A percentile compares a stretch with the other conserved stretches of the same genome.
phyloP scores from a whole-genome alignment of 2,797 vertebrate genomes.

The Anisognathus igniventris region DNA sequence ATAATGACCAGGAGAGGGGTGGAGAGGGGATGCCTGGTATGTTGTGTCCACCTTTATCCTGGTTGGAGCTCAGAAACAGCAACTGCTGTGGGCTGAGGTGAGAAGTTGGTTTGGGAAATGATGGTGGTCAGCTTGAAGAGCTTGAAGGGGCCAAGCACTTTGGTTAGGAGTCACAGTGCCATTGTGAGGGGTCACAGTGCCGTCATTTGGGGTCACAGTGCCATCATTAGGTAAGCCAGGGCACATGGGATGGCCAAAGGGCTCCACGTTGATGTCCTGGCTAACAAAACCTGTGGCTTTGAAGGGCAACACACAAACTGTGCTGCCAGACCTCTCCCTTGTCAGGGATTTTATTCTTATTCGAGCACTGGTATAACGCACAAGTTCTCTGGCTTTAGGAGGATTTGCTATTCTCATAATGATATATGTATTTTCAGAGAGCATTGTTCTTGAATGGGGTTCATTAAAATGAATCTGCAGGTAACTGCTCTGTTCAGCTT shows the following conservation, averaged over 20 bases:
- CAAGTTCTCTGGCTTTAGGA: neutral
- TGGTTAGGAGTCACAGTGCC: neutral
- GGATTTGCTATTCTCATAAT: slow-evolving; percentile 1
- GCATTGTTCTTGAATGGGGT: neutral
- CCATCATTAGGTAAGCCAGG: rapidly evolving
- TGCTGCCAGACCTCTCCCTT: neutral
- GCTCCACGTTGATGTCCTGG: neutral
- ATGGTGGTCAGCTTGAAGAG: neutral
- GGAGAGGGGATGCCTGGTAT: neutral
- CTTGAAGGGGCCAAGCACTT: neutral
- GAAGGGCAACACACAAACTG: neutral
- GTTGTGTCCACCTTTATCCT: neutral
- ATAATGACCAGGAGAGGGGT: neutral
- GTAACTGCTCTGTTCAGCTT: neutral
- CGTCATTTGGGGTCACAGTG: neutral
- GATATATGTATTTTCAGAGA: neutral
- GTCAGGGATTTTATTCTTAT: neutral
- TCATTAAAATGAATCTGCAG: slow-evolving; percentile 7
- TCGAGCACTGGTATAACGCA: neutral
- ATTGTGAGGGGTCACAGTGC: no score
- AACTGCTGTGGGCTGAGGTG: neutral
- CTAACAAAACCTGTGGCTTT: neutral
- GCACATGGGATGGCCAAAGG: neutral
- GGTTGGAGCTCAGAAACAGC: neutral
- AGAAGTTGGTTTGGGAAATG: neutral